Evolutionary conservation across 2,888 invertebrate genomes (phyloP), one percentile per base, ranked within the genome.

Genomic region (Calliphora vomitoria): DNA sequence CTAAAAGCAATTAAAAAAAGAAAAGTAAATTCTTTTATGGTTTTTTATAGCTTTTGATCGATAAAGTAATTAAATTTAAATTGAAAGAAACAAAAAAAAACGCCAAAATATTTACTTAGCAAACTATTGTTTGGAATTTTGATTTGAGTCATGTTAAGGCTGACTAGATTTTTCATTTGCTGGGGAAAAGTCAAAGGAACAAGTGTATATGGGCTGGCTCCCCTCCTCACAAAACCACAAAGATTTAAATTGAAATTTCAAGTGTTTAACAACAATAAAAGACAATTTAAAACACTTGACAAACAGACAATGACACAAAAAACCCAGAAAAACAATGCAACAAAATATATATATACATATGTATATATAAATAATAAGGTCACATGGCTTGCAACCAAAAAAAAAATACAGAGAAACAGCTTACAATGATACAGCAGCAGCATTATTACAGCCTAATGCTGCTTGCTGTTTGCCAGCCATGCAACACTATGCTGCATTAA

Each of bases 221-320:
- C 75, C 74, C 80, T 81, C 41, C 25, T 35, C 5, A 35, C 11
- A 69, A 85, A 91, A 90, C 91, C 92, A 89, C 92, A 92, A 90
- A 91, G 91, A 91, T 92, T 92, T 91, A 91, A 92, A 91, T 92
- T 85, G 93, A 92, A 92, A 93, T 93, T 92, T 93, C 92, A 92
- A 92, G 89, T 82, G 83, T 86, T 84, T 68, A 68, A 87, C 83
- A 68, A 80, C 20, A 74, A 82, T 71, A 83, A 83, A 78, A 74
- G 60, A 85, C 84, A 72, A 80, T 75, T 71, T 64, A 80, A 82
- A 87, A 88, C 84, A 87, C 85, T 87, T 87, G 87, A 86, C 87
- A 82, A 86, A 81, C 68, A 91, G 90, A 81, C 72, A 84, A 75
- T 85, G 76, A 85, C 38, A 85, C 47, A 55, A 64, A 82, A 76